phyloP scores from a whole-genome alignment of 2,797 vertebrate species.

The Gymnothorax javanicus region DNA sequence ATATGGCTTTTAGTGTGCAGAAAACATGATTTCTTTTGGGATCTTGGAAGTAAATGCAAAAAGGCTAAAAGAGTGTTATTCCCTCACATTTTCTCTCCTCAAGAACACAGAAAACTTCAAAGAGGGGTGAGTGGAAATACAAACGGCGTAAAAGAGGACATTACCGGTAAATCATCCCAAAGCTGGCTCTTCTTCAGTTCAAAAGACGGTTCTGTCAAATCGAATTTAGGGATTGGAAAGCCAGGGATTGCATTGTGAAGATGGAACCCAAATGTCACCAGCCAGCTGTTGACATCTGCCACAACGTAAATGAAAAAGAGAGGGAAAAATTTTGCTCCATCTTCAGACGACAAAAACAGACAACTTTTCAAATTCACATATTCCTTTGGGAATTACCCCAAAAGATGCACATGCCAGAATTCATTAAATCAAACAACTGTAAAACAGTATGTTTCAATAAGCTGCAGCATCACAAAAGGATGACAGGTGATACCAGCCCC shows the following conservation, averaged over 20 bases:
- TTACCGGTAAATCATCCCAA: constrained; percentile 95
- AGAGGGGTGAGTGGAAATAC: constrained; percentile 16
- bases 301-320: constrained; percentile 30
- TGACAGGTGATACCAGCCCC: not conserved
- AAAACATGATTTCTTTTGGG: not conserved
- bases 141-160: constrained; percentile 46
- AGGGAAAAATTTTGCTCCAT: constrained; percentile 37
- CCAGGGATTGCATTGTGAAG: constrained; percentile 98
- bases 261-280: constrained; percentile 98
- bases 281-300: constrained; percentile 98
- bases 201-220: constrained; percentile 90
- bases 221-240: constrained; percentile 91
- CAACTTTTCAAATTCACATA: not conserved
- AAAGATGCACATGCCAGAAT: not conserved
- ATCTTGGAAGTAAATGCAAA: not conserved
- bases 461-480: not conserved
- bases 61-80: not conserved
- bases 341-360: not conserved
- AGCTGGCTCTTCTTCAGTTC: constrained; percentile 93
- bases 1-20: not conserved
- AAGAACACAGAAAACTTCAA: not conserved
- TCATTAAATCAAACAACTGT: not conserved
- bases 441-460: not conserved
- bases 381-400: not conserved
- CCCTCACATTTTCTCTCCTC: not conserved